A percentile compares a stretch with the other conserved stretches of the same genome.
Evolutionary conservation across 2,797 vertebrate species (phyloP).

Genomic region (Microcaecilia unicolor): DNA sequence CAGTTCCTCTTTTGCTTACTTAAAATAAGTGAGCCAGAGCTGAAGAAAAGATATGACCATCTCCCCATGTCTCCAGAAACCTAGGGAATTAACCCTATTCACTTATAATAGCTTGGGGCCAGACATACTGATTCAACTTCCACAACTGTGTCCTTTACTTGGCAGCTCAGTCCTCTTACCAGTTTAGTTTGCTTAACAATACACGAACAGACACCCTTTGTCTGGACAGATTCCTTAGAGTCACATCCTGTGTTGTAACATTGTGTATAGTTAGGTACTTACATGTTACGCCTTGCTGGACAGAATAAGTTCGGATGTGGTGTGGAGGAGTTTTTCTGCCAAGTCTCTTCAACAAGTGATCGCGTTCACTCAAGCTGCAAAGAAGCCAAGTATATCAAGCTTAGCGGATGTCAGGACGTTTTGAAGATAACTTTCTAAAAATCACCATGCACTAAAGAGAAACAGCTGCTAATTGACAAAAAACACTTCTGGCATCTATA

Average conservation of each 20-base stretch:
- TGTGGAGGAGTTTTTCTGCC: slow-evolving; percentile 91
- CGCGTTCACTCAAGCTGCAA: slow-evolving; percentile 88
- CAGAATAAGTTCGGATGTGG: slow-evolving; percentile 82
- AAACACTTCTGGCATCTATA: neutral
- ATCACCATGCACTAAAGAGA: slow-evolving; percentile 2
- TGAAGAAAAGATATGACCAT: neutral
- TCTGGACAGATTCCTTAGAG: neutral
- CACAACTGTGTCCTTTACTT: slow-evolving; percentile 12
- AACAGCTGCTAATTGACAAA: neutral
- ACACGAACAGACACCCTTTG: slow-evolving; percentile 17
- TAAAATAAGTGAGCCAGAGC: accelerated
- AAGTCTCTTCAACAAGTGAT: slow-evolving; percentile 92
- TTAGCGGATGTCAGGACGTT: neutral
- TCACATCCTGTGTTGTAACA: neutral
- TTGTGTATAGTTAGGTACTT: slow-evolving; percentile 47
- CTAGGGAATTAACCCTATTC: slow-evolving; percentile 12
- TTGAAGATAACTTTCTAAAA: neutral
- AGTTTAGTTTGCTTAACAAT: slow-evolving; percentile 12
- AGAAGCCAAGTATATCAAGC: slow-evolving; percentile 20
- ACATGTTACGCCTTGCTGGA: slow-evolving; percentile 92
- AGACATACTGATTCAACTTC: slow-evolving; percentile 26
- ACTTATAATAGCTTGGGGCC: slow-evolving; percentile 16
- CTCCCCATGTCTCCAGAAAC: neutral
- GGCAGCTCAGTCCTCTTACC: slow-evolving; percentile 8
- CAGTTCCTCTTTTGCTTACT: neutral